Evolutionary conservation across 2,888 invertebrate genomes (phyloP).

Genomic region (Muschampia plurimacula): DNA sequence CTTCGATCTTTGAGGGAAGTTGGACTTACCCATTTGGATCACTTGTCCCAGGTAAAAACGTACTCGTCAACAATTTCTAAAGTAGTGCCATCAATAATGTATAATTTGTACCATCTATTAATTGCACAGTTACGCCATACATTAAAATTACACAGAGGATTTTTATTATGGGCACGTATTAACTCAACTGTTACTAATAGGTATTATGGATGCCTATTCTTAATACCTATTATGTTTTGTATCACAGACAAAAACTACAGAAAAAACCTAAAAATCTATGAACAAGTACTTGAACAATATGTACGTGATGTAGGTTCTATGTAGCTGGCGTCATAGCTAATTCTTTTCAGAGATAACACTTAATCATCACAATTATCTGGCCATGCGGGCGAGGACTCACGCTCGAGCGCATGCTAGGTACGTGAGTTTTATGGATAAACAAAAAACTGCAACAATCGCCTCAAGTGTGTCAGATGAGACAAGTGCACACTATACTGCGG

Average conservation of each 20-base stretch:
- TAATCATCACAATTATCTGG: constrained; percentile 36
- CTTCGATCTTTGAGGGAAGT: no score
- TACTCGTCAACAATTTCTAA: no score
- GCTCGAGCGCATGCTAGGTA: constrained; percentile 4
- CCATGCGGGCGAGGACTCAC: constrained; percentile 29
- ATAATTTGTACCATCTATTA: no score
- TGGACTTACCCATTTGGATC: no score
- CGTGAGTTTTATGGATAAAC: constrained; percentile 14
- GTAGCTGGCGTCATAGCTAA: constrained; percentile 28
- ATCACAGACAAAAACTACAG: not conserved
- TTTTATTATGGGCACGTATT: no score
- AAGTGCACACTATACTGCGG: no score
- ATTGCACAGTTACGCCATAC: no score
- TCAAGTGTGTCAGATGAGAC: no score
- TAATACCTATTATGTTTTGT: not conserved
- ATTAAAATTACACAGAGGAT: no score
- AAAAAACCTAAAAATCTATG: not conserved
- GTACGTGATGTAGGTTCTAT: constrained; percentile 3
- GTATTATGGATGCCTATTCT: not conserved
- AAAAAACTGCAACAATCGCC: not conserved
- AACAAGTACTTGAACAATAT: not conserved
- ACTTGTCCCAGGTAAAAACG: no score
- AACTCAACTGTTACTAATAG: no score
- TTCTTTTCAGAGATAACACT: constrained; percentile 31
- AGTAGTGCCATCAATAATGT: no score